phyloP scores from a whole-genome alignment of 2,888 invertebrate genomes.

The Nephrotoma appendiculata region DNA sequence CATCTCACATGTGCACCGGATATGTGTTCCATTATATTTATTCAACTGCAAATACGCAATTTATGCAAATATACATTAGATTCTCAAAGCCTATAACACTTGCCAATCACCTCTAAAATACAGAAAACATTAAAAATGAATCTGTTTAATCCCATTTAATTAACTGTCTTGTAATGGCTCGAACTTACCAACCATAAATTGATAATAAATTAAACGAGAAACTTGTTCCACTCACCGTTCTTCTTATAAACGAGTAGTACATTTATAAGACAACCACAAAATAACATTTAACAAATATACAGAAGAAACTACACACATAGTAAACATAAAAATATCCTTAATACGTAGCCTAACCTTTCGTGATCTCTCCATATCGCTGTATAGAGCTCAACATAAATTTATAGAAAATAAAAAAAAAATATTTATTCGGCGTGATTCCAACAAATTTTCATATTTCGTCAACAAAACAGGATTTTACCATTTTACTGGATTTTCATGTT shows the following conservation, averaged over 20 bases:
- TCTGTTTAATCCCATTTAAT: not conserved
- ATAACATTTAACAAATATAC: not conserved
- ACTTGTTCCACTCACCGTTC: not conserved
- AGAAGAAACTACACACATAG: not conserved
- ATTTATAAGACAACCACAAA: not conserved
- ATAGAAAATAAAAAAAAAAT: not conserved
- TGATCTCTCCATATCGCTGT: not conserved
- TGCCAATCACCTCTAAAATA: too few relatives aligned
- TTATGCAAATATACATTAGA: too few relatives aligned
- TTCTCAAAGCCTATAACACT: too few relatives aligned
- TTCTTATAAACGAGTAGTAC: not conserved
- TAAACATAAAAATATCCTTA: not conserved
- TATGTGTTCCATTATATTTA: too few relatives aligned
- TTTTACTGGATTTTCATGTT: not conserved
- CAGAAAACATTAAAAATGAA: not conserved
- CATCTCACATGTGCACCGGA: too few relatives aligned
- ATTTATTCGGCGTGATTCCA: not conserved
- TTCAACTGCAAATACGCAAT: too few relatives aligned
- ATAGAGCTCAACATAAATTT: not conserved
- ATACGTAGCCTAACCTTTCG: not conserved
- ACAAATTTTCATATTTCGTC: not conserved
- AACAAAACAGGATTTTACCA: not conserved
- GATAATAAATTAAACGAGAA: not conserved
- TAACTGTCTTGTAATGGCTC: not conserved
- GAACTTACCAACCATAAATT: not conserved